phyloP scores from a whole-genome alignment of 2,888 invertebrate species.

The Ophion ellenae region DNA sequence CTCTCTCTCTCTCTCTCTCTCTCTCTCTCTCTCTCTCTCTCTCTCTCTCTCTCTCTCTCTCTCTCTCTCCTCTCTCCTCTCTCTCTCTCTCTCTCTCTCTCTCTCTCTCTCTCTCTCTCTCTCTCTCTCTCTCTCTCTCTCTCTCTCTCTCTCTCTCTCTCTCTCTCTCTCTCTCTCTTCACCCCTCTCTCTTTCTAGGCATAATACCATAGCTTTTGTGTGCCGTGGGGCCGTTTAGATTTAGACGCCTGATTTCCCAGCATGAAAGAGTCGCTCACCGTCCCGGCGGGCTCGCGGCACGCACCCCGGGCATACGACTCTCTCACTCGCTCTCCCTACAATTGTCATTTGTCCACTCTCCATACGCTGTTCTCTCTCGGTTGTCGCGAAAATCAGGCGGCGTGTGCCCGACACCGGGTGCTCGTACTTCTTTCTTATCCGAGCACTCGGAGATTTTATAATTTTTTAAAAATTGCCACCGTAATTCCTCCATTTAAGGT shows the following conservation, averaged over 20 bases:
- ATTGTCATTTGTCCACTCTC: constrained; percentile 27
- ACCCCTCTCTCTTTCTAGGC: constrained; percentile 10
- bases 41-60: not conserved
- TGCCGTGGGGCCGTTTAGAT: constrained; percentile 79
- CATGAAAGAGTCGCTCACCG: constrained; percentile 74
- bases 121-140: constrained; percentile 4
- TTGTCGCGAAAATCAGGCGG: constrained; percentile 23
- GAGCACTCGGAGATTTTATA: constrained; percentile 21
- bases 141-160: not conserved
- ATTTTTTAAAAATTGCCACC: not conserved
- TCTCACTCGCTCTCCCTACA: constrained; percentile 48
- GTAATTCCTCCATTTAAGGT: not conserved
- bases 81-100: not conserved
- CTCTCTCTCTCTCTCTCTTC: constrained; percentile 11
- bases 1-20: not conserved
- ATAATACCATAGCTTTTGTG: constrained; percentile 69
- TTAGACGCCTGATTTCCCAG: constrained; percentile 80
- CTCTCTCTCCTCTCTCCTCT: not conserved
- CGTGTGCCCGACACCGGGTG: constrained; percentile 28
- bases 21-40: not conserved
- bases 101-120: constrained; percentile 8
- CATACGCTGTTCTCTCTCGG: constrained; percentile 26
- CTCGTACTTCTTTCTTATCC: constrained; percentile 31
- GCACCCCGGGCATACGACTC: constrained; percentile 67
- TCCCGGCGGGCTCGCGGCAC: constrained; percentile 66